Evolutionary conservation across 2,888 invertebrate genomes (phyloP), one percentile per base, ranked within the genome.

Genomic region (Helobdella robusta): DNA sequence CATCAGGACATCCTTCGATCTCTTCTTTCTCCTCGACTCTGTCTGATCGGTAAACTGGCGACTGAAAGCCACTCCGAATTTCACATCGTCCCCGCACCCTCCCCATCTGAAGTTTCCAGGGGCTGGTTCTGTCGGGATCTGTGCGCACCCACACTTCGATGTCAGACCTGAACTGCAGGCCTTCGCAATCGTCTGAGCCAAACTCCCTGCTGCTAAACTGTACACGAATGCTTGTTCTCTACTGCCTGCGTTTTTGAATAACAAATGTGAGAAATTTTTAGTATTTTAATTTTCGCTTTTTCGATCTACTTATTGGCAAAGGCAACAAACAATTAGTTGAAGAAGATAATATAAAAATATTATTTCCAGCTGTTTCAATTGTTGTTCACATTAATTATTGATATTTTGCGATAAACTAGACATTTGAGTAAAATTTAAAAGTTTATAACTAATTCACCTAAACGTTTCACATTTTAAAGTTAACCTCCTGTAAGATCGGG

Each of bases 1-100:
- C 91, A 95, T 94, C 70, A 94, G 84, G 70, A 89, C 88, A 67
- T 93, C 83, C 34, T 87, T 88, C 70, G 89, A 89, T 59, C 87
- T 88, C 91, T 92, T 81, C 62, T 68, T 65, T 63, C 72, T 72
- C 71, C 32, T 54, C 56, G 18, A 40, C 64, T 46, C 59, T 23
- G 35, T 48, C 23, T 72, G 69, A 65, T 75, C 74, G 6, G 75
- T 72, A 69, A 74, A 86, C 83, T 66, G 60, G 61, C 74, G 70
- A 52, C 74, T 72, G 65, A 76, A 75, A 30, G 68, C 66, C 4
- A 75, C 69, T 20, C 77, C 77, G 65, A 73, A 77, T 50, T 72
- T 72, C 1, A 76, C 72, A 79, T 90, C 88, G 75, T 90, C 89
- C 0, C 88, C 87, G 77, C 90, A 90, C 35, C 90, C 90, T 28